Percentiles rank a stretch among this genome's conserved stretches.
Evolutionary conservation across 2,113 vertebrate genomes (phyloP).

Genomic region (Corythornis madagascariensis): DNA sequence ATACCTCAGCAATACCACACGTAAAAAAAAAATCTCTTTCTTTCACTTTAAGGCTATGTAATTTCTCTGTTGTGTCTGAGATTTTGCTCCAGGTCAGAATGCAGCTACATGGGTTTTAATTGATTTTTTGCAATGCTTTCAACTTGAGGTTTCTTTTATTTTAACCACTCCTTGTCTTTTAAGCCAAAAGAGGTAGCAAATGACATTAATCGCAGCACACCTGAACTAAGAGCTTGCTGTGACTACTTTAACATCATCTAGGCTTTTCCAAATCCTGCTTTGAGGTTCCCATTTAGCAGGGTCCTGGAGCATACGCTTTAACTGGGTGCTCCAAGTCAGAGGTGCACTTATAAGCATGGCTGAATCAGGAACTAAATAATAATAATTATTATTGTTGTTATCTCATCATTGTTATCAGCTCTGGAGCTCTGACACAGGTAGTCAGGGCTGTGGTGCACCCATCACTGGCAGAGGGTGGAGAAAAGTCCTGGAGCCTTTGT

Average conservation of each 20-base stretch:
- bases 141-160: slow-evolving; percentile 36
- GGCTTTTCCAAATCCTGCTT: neutral
- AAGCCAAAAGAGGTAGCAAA: neutral
- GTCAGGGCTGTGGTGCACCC: neutral
- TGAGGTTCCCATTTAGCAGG: neutral
- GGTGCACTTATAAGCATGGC: neutral
- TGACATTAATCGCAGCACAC: neutral
- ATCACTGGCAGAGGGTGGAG: fast-evolving
- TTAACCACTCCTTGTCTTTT: neutral
- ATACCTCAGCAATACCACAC: neutral
- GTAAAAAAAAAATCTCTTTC: neutral
- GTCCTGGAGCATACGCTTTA: neutral
- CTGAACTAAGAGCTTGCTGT: neutral
- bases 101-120: slow-evolving; percentile 10
- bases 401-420: neutral
- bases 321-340: neutral
- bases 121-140: slow-evolving; percentile 27
- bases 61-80: slow-evolving; percentile 35
- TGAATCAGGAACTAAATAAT: neutral
- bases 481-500: neutral
- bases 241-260: neutral
- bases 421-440: neutral
- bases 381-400: neutral
- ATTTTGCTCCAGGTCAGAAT: slow-evolving; percentile 49
- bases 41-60: slow-evolving; percentile 13